Conservation (phyloP, 2,888 invertebrate species). For the Lacanobia oleracea region DNA sequence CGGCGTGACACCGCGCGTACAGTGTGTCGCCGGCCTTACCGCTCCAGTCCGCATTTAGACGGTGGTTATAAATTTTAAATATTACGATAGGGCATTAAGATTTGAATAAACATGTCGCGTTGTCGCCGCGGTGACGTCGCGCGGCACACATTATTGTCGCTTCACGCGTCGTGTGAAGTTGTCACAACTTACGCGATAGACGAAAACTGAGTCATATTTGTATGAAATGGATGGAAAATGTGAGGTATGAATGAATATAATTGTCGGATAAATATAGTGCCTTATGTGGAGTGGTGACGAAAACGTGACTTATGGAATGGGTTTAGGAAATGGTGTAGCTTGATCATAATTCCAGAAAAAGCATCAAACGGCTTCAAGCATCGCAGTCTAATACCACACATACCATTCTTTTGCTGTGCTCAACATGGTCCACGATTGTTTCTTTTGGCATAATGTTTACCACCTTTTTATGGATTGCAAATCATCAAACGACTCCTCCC, state of each 20-base stretch:
- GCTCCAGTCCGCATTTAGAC: slow-evolving; percentile 71
- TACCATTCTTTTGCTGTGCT: too few relatives aligned
- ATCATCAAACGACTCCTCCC: too few relatives aligned
- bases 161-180: slow-evolving; percentile 48
- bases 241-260: slow-evolving; percentile 31
- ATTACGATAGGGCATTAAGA: slow-evolving; percentile 84
- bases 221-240: slow-evolving; percentile 3
- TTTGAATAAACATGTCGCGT: slow-evolving; percentile 87
- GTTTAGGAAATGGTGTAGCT: slow-evolving; percentile 23
- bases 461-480: too few relatives aligned
- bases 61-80: slow-evolving; percentile 82
- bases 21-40: slow-evolving; percentile 50
- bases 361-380: too few relatives aligned
- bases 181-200: slow-evolving; percentile 45
- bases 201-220: slow-evolving; percentile 42
- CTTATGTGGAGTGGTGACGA: background rate
- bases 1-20: slow-evolving; percentile 14
- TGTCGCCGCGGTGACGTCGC: slow-evolving; percentile 73
- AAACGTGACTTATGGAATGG: slow-evolving; percentile 8
- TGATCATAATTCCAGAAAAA: too few relatives aligned
- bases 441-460: too few relatives aligned
- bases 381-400: too few relatives aligned
- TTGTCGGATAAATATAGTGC: slow-evolving; percentile 3
- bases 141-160: slow-evolving; percentile 75
- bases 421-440: too few relatives aligned